Conservation (phyloP, 1,140 invertebrate genomes). For the Drosophila bocki region DNA sequence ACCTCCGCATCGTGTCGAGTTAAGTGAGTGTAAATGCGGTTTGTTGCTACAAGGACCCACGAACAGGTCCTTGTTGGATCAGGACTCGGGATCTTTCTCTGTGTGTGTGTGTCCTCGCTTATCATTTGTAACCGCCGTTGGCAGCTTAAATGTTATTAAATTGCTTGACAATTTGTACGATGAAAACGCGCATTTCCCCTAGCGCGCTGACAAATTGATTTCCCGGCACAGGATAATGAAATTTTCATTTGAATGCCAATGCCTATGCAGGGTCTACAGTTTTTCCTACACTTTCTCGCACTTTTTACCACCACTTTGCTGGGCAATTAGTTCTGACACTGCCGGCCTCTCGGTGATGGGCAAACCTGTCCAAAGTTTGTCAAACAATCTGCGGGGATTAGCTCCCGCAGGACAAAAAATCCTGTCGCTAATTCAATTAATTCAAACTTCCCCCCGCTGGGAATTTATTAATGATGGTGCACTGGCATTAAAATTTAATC, state of each 20-base stretch:
- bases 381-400: slow-evolving; percentile 60
- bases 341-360: background rate
- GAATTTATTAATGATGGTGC: slow-evolving; percentile 77
- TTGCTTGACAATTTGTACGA: slow-evolving; percentile 75
- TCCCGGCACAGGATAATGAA: slow-evolving; percentile 56
- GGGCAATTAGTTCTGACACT: slow-evolving; percentile 67
- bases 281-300: background rate
- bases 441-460: slow-evolving; percentile 35
- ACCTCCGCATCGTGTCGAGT: slow-evolving; percentile 60
- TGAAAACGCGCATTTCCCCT: slow-evolving; percentile 39
- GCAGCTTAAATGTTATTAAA: slow-evolving; percentile 79
- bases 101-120: slow-evolving; percentile 28
- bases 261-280: slow-evolving; percentile 14
- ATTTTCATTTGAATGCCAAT: slow-evolving; percentile 56
- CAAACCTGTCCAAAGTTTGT: slow-evolving; percentile 63
- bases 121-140: slow-evolving; percentile 55
- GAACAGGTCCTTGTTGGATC: slow-evolving; percentile 34
- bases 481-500: slow-evolving; percentile 78
- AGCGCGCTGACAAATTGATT: slow-evolving; percentile 70
- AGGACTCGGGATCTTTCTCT: background rate
- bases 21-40: slow-evolving; percentile 82
- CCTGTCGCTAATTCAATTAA: slow-evolving; percentile 72
- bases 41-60: slow-evolving; percentile 47
- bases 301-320: slow-evolving; percentile 35
- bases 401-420: slow-evolving; percentile 36